Evolutionary conservation across 2,888 invertebrate genomes (phyloP), one percentile per base, ranked within the genome.

Genomic region (Entomobrya multifasciata): DNA sequence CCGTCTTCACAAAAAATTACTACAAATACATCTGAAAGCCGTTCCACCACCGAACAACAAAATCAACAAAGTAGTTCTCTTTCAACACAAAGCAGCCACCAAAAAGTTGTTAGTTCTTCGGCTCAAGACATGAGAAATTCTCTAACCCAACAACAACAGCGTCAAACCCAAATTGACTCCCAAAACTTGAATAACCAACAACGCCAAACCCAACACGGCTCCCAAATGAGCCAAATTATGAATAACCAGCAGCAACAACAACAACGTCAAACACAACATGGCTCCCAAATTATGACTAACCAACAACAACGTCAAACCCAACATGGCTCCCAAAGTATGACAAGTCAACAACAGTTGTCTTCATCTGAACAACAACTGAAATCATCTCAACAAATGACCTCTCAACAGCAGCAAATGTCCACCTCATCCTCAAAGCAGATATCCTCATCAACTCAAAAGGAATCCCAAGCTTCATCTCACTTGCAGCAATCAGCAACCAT

Each of bases 311-410:
- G n/a, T 10, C 13, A 36, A 8, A 57, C 20, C 57, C 57, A 57
- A 17, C 57, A 20, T 57, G 4, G n/a, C n/a, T n/a, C n/a, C n/a
- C n/a, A n/a, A n/a, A n/a, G n/a, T n/a, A n/a, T n/a, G n/a, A n/a
- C n/a, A n/a, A n/a, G n/a, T n/a, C n/a, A n/a, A n/a, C n/a, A 57
- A 57, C n/a, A 36, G n/a, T 17, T 17, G 17, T 36, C 30, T 65
- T 44, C 36, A 36, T 65, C 60, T 25, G n/a, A n/a, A n/a, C n/a
- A n/a, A n/a, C n/a, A n/a, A n/a, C n/a, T n/a, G n/a, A n/a, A n/a
- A n/a, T n/a, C n/a, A n/a, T 47, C 72, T 17, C 86, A 86, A 27
- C 52, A 74, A 52, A 57, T 76, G 41, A 65, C 11, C n/a, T 80
- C 85, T 25, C 27, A 47, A 55, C 67, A 52, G 13, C 81, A 77